These are phyloP conservation scores for Allophyes oxyacanthae DNA, from an alignment of 2,888 invertebrate genomes.

Conservation along the genomic window DNA sequence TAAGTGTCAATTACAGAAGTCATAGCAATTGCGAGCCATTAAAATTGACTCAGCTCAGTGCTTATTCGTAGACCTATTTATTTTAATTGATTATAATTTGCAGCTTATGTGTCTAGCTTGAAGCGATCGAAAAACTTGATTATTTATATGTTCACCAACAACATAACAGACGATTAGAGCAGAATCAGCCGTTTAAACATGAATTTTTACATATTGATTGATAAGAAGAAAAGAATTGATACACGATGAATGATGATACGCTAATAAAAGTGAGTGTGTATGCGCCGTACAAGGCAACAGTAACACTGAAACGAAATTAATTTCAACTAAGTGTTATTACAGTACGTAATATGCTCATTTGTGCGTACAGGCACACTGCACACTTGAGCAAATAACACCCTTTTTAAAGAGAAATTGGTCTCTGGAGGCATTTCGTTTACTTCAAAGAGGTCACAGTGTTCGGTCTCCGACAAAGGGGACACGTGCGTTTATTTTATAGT, in stretches of 20 bases:
- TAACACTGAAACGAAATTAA: constrained; percentile 53
- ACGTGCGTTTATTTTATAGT: constrained; percentile 72
- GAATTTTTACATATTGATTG: too few species aligned
- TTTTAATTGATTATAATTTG: constrained; percentile 34
- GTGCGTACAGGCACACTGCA: constrained; percentile 49
- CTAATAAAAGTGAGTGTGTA: constrained; percentile 30
- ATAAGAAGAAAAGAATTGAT: too few species aligned
- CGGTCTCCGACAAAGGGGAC: constrained; percentile 64
- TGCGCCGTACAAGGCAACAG: constrained; percentile 14
- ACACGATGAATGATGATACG: too few species aligned
- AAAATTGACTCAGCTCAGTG: constrained; percentile 16
- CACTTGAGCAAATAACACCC: constrained; percentile 70
- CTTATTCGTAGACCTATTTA: constrained; percentile 8
- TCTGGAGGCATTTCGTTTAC: constrained; percentile 60
- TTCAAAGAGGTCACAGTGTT: constrained; percentile 68
- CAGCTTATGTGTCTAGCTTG: constrained; percentile 2
- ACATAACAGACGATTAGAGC: too few species aligned
- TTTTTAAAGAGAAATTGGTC: constrained; percentile 67
- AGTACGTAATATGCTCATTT: constrained; percentile 58
- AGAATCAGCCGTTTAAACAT: too few species aligned
- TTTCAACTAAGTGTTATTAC: constrained; percentile 59
- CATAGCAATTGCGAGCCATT: constrained; percentile 18
- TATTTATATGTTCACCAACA: too few species aligned
- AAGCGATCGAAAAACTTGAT: constrained; percentile 9
- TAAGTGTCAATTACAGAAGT: constrained; percentile 40